phyloP scores from a whole-genome alignment of 2,113 vertebrate genomes.

The Oryzias woworae region DNA sequence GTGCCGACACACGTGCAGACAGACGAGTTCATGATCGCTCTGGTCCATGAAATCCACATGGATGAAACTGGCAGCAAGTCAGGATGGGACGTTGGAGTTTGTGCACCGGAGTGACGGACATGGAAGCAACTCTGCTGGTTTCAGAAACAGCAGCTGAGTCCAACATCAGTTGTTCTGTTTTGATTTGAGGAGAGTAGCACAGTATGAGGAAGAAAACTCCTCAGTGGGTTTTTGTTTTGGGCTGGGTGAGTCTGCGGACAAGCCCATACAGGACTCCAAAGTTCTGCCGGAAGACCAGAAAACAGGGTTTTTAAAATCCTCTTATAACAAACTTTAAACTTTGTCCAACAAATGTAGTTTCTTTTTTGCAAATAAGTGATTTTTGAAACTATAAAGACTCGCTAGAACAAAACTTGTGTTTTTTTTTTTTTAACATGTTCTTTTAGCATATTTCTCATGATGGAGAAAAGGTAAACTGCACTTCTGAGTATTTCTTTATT shows the following conservation, averaged over 20 bases:
- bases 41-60: conserved; percentile 36
- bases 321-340: too few relatives aligned
- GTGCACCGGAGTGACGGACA: conserved; percentile 35
- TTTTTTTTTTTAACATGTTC: too few relatives aligned
- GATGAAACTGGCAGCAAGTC: conserved; percentile 58
- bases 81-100: conserved; percentile 61
- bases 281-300: conserved; percentile 76
- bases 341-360: too few relatives aligned
- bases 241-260: conserved; percentile 85
- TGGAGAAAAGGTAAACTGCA: too few relatives aligned
- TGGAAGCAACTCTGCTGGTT: conserved; percentile 49
- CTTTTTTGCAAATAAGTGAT: too few relatives aligned
- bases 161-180: conserved; percentile 36
- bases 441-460: too few relatives aligned
- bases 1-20: conserved; percentile 30
- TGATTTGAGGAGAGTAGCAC: conserved; percentile 14
- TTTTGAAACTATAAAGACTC: too few relatives aligned
- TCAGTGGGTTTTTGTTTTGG: conserved; percentile 88
- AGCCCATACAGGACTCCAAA: conserved; percentile 88
- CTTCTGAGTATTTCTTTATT: too few relatives aligned
- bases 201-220: not conserved
- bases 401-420: too few relatives aligned
- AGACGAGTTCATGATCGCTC: conserved; percentile 50
- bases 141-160: conserved; percentile 42
- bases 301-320: not conserved